phyloP scores from a whole-genome alignment of 2,888 invertebrate genomes.

The Eurytoma adleriae region DNA sequence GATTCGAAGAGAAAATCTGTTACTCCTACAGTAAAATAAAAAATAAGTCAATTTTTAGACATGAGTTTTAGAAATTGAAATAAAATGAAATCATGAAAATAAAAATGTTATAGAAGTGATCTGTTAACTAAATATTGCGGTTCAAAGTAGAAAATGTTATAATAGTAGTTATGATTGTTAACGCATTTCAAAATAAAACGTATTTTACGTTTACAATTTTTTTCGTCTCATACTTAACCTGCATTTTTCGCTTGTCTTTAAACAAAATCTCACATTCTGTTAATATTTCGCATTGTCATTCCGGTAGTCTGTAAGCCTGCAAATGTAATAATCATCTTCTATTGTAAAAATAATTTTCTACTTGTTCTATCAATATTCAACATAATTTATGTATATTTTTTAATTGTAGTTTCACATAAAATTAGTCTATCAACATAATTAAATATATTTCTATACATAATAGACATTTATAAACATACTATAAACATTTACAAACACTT shows the following conservation, averaged over 20 bases:
- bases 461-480: slow-evolving; percentile 53
- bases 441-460: slow-evolving; percentile 23
- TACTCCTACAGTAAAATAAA: too few species aligned
- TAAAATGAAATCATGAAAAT: too few species aligned
- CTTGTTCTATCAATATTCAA: not conserved
- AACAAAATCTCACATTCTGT: too few species aligned
- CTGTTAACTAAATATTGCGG: too few species aligned
- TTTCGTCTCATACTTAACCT: too few species aligned
- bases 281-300: too few species aligned
- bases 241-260: too few species aligned
- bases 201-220: not conserved
- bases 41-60: too few species aligned
- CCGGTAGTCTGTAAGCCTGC: too few species aligned
- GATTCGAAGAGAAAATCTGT: too few species aligned
- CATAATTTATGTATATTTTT: not conserved
- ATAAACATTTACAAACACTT: slow-evolving; percentile 55
- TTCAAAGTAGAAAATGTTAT: not conserved
- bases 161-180: slow-evolving; percentile 32
- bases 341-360: not conserved
- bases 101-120: too few species aligned
- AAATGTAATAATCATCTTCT: not conserved
- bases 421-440: slow-evolving; percentile 8
- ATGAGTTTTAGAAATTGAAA: too few species aligned
- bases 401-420: not conserved
- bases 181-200: slow-evolving; percentile 4